Base-by-base conservation (phyloP, 2,888 invertebrate species). In the Camptogramma bilineatum region DNA sequence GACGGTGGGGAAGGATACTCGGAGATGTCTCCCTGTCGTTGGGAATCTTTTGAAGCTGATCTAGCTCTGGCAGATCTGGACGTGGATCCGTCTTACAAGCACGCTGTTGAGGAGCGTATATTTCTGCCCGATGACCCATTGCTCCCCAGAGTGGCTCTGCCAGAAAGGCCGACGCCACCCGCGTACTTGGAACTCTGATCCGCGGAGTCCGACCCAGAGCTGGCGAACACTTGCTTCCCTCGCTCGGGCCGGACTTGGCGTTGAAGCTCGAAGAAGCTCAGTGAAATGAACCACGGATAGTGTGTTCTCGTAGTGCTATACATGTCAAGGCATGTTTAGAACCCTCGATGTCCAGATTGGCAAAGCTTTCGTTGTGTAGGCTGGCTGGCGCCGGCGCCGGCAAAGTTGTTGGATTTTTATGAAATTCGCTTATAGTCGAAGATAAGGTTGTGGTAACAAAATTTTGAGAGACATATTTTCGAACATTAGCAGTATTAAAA, bases 31-130 rank as follows among this genome's bases (percentile, higher is more conserved):
- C 94, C 94, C 50, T 95, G 95, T 70, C 90, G 94, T 61, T 95
- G 95, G 95, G 95, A 95, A 81, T 91, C 95, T 18, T 91, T 95
- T 34, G 95, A 95, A 82, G 91, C 95, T 53, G 95, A 95, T 81
- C 80, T 95, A 70, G 94, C 95, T 68, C 82, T 95, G 66, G 94
- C 94, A 61, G 94, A 95, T 76, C 89, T 95, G 67, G 95, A 95
- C 76, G 86, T 94, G 3, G 95, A 95, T 78, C 94, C 95, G 1
- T 94, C 94, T 55, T 95, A 94, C 74, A 94, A 94, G 65, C 94
- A 94, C 56, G 95, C 94, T 55, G 94, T 95, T 0, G 95, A 95
- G 74, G 95, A 95, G 75, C 90, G 92, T 68, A 94, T 95, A 60
- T 95, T 94, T 72, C 82, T 94, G 73, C 94, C 94, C 2, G 94